A percentile compares a stretch with the other conserved stretches of the same genome.
phyloP scores from a whole-genome alignment of 2,113 vertebrate species.

The Tympanuchus pallidicinctus region DNA sequence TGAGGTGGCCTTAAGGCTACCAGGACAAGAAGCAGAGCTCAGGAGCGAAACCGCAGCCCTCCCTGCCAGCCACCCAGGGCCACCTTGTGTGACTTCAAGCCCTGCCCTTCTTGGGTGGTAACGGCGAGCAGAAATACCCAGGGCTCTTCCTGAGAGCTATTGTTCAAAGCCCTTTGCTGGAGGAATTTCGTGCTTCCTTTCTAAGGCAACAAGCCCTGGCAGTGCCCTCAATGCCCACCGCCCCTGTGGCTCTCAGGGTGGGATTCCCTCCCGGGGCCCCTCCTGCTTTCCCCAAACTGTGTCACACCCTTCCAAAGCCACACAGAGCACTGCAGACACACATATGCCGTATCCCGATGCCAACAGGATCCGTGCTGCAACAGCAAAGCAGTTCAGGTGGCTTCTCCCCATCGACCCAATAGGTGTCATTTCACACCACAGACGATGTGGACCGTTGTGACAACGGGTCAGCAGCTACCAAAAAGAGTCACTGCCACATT shows the following conservation, averaged over 20 bases:
- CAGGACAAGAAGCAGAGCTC: not conserved
- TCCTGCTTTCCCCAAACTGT: not conserved
- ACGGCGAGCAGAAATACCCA: not conserved
- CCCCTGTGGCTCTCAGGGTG: too few relatives aligned
- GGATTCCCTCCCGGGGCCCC: not conserved
- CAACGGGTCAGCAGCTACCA: not conserved
- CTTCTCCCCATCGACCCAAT: not conserved
- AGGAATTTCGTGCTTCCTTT: not conserved
- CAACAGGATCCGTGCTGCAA: not conserved
- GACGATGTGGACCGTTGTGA: too few relatives aligned
- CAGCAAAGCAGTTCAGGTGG: rapidly evolving
- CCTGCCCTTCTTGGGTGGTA: conserved; percentile 13
- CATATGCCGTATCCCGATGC: rapidly evolving
- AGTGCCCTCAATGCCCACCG: rapidly evolving
- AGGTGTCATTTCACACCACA: rapidly evolving
- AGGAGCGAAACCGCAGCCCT: not conserved
- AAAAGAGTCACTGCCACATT: not conserved
- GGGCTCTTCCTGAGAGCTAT: not conserved
- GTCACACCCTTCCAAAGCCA: not conserved
- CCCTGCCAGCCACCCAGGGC: not conserved
- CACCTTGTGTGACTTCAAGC: not conserved
- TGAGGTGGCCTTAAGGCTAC: not conserved
- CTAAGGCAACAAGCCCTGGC: not conserved
- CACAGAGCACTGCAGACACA: not conserved
- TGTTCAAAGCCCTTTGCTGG: not conserved